These are phyloP conservation scores for Laspeyria flexula DNA, from an alignment of 2,888 invertebrate genomes.

Conservation along the genomic window DNA sequence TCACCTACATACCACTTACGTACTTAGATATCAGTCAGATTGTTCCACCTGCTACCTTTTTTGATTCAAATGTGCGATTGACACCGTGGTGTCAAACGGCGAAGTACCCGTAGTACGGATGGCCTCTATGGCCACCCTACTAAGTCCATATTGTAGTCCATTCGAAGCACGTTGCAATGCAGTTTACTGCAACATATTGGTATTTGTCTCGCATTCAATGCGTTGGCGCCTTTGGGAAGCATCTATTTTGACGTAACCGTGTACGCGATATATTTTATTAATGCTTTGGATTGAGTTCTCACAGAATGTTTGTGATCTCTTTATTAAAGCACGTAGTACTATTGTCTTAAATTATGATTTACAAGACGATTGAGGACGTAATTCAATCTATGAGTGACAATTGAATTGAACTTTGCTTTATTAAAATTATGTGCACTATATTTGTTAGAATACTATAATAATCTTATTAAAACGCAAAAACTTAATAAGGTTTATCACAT, in stretches of 20 bases:
- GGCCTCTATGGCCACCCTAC: slow-evolving; percentile 26
- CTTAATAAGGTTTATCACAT: too few relatives aligned
- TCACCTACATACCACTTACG: too few relatives aligned
- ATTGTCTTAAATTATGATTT: slow-evolving; percentile 39
- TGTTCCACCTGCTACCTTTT: too few relatives aligned
- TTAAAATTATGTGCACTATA: background rate
- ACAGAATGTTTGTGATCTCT: slow-evolving; percentile 40
- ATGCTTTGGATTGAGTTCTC: slow-evolving; percentile 57
- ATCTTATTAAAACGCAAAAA: too few relatives aligned
- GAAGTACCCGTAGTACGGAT: background rate
- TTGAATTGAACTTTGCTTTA: slow-evolving; percentile 4
- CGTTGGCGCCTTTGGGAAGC: slow-evolving; percentile 65
- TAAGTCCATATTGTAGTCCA: slow-evolving; percentile 29
- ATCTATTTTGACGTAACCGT: slow-evolving; percentile 55
- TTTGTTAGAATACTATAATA: background rate
- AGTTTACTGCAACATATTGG: slow-evolving; percentile 60
- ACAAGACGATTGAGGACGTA: slow-evolving; percentile 13
- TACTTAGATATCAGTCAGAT: too few relatives aligned
- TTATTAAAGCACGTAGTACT: slow-evolving; percentile 41
- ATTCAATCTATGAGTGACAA: slow-evolving; percentile 16
- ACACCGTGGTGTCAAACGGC: too few relatives aligned
- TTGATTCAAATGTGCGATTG: background rate
- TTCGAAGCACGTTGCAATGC: slow-evolving; percentile 47
- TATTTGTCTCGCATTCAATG: slow-evolving; percentile 66
- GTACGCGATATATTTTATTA: slow-evolving; percentile 69